phyloP scores from a whole-genome alignment of 2,888 invertebrate genomes.

The Aquatica leii region DNA sequence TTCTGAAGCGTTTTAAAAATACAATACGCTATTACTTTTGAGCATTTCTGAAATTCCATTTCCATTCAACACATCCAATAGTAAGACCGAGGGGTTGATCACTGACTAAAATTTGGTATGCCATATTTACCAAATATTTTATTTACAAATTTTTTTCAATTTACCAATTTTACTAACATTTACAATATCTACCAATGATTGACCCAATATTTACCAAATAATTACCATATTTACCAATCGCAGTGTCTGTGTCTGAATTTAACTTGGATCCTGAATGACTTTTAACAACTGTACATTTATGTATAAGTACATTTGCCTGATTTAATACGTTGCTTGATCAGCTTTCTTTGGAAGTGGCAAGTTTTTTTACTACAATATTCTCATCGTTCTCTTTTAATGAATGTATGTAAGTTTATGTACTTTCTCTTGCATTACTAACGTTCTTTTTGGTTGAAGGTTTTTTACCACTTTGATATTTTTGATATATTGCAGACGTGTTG shows the following conservation, averaged over 20 bases:
- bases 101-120: too few species aligned
- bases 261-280: constrained; percentile 41
- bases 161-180: too few species aligned
- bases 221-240: too few species aligned
- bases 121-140: too few species aligned
- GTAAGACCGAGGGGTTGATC: constrained; percentile 34
- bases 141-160: too few species aligned
- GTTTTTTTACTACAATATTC: constrained; percentile 22
- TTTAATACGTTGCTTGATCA: constrained; percentile 49
- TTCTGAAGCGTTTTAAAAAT: constrained; percentile 35
- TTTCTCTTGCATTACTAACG: constrained; percentile 37
- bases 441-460: constrained; percentile 31
- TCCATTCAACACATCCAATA: constrained; percentile 44
- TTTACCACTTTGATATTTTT: too few species aligned
- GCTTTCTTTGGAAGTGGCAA: constrained; percentile 46
- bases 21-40: constrained; percentile 41
- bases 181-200: too few species aligned
- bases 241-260: constrained; percentile 42
- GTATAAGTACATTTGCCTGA: constrained; percentile 47
- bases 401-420: constrained; percentile 37
- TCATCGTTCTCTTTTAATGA: constrained; percentile 36
- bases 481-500: constrained; percentile 40
- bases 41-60: constrained; percentile 35
- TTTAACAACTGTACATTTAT: constrained; percentile 47
- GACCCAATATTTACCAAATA: too few species aligned